These are phyloP conservation scores for Falco punctatus DNA, from an alignment of 2,113 vertebrate species.

Conservation along the genomic window DNA sequence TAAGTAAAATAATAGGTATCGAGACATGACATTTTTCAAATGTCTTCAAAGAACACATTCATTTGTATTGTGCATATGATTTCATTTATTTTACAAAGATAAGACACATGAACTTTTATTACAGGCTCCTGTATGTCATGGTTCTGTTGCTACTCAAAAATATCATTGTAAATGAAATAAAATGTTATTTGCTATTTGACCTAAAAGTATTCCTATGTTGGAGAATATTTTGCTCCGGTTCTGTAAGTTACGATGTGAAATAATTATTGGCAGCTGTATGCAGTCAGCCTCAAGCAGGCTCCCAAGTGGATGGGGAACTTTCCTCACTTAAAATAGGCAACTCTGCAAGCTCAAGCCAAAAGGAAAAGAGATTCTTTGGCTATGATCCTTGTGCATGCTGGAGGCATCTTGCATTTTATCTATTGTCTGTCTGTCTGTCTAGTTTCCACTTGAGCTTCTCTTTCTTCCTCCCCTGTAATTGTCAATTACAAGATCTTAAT, in stretches of 20 bases:
- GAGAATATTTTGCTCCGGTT: background rate
- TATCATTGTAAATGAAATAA: slow-evolving; percentile 75
- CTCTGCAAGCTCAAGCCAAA: background rate
- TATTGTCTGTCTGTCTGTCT: background rate
- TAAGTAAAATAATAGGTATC: slow-evolving; percentile 29
- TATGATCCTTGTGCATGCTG: background rate
- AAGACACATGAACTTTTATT: slow-evolving; percentile 36
- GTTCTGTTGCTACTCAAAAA: slow-evolving; percentile 35
- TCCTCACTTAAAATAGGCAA: background rate
- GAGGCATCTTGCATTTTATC: background rate
- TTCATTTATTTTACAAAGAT: slow-evolving; percentile 54
- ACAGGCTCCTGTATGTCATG: background rate
- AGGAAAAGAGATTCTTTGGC: background rate
- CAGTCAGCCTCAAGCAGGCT: background rate
- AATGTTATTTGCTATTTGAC: slow-evolving; percentile 59
- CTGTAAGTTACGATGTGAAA: background rate
- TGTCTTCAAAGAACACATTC: slow-evolving; percentile 35
- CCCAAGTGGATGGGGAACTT: background rate
- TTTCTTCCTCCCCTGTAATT: background rate
- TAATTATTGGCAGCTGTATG: background rate
- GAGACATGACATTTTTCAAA: slow-evolving; percentile 56
- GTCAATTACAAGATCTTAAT: background rate
- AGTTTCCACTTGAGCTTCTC: background rate
- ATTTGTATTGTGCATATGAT: slow-evolving; percentile 16
- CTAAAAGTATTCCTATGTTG: background rate